Percentiles rank a stretch among this genome's conserved stretches.
Evolutionary conservation across 2,888 invertebrate genomes (phyloP).

Genomic region (Drosophila peninsularis): DNA sequence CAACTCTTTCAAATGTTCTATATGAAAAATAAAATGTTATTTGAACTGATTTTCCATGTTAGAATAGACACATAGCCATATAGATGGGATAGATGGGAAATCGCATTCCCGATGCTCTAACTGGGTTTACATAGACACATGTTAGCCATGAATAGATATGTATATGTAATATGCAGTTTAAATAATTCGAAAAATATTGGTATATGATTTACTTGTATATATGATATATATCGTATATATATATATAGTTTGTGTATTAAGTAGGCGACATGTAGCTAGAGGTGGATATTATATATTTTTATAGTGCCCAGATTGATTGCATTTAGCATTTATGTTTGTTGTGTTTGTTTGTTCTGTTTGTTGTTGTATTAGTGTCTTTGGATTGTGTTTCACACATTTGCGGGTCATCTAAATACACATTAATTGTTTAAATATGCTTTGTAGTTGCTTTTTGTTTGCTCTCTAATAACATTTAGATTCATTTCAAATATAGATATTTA

Average conservation of each 20-base stretch:
- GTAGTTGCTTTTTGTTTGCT: slow-evolving; percentile 37
- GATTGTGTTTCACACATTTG: slow-evolving; percentile 52
- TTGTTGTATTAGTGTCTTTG: slow-evolving; percentile 36
- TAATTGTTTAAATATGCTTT: slow-evolving; percentile 36
- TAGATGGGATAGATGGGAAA: slow-evolving; percentile 12
- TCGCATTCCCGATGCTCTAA: slow-evolving; percentile 16
- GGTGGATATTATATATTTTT: slow-evolving; percentile 24
- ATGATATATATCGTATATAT: slow-evolving; percentile 6
- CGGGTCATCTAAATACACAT: slow-evolving; percentile 43
- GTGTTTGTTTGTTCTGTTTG: slow-evolving; percentile 29
- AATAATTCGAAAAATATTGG: slow-evolving; percentile 65
- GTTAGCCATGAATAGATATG: slow-evolving; percentile 15
- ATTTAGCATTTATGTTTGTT: slow-evolving; percentile 16
- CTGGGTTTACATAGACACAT: not conserved
- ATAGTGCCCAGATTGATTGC: slow-evolving; percentile 31
- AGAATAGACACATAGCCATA: not conserved
- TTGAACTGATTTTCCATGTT: not conserved
- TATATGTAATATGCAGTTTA: slow-evolving; percentile 23
- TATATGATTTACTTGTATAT: slow-evolving; percentile 23
- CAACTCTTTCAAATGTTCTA: not conserved
- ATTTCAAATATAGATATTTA: slow-evolving; percentile 47
- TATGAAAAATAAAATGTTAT: slow-evolving; percentile 1
- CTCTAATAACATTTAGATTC: slow-evolving; percentile 74
- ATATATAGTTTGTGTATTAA: slow-evolving; percentile 1
- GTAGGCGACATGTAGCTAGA: slow-evolving; percentile 13